phyloP scores from a whole-genome alignment of 2,113 vertebrate species.

The Prunella himalayana region DNA sequence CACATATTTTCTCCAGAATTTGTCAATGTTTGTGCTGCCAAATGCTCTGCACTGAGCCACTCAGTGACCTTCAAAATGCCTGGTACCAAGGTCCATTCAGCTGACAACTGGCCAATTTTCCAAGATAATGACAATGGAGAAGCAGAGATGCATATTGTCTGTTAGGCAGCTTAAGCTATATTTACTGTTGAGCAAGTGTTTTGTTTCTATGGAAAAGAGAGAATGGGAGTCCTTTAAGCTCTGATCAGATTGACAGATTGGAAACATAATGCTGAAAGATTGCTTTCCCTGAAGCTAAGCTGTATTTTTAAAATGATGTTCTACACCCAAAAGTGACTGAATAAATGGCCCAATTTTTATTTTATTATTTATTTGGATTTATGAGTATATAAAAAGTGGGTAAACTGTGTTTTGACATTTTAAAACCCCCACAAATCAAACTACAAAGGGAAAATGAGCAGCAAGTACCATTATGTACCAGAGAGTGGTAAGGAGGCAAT shows the following conservation, averaged over 20 bases:
- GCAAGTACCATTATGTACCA: neutral
- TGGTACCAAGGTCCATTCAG: neutral
- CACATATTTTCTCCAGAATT: neutral
- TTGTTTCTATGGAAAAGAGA: slow-evolving; percentile 32
- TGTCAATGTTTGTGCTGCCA: neutral
- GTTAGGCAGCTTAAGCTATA: slow-evolving; percentile 4
- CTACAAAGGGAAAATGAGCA: slow-evolving; percentile 10
- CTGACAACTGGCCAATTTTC: slow-evolving; percentile 20
- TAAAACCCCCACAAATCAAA: slow-evolving; percentile 34
- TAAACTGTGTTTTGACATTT: slow-evolving; percentile 46
- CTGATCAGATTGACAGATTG: slow-evolving; percentile 45
- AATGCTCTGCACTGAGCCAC: neutral
- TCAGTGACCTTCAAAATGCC: neutral
- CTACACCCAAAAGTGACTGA: neutral
- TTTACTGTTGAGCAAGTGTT: slow-evolving; percentile 4
- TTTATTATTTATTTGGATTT: slow-evolving; percentile 50
- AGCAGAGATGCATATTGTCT: neutral
- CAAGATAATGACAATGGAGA: neutral
- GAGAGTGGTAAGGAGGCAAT: neutral
- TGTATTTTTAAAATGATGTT: slow-evolving; percentile 19
- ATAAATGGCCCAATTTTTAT: slow-evolving; percentile 33
- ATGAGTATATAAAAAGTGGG: neutral
- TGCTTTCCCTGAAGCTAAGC: slow-evolving; percentile 31
- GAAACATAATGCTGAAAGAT: slow-evolving; percentile 49
- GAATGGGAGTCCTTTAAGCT: slow-evolving; percentile 10